These are phyloP conservation scores for Araneus ventricosus DNA, from an alignment of 1,140 invertebrate genomes.

Conservation along the genomic window DNA sequence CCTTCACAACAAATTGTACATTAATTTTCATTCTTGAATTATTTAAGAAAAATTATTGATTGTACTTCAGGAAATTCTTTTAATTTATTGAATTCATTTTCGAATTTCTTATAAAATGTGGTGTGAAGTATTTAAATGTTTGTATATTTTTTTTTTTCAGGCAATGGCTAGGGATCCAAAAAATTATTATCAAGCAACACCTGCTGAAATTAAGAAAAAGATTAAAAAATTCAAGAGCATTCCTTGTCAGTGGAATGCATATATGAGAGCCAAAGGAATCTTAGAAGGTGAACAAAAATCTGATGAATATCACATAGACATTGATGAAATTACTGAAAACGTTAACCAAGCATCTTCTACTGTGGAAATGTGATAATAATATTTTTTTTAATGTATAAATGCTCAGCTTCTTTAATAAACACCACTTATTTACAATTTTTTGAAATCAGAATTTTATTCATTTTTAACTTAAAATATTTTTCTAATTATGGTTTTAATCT, in stretches of 20 bases:
- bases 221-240: conserved; percentile 82
- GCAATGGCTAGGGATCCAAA: conserved; percentile 91
- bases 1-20: too few relatives aligned
- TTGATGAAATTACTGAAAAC: conserved; percentile 20
- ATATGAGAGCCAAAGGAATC: conserved; percentile 75
- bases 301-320: conserved; percentile 62
- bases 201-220: conserved; percentile 90
- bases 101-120: too few relatives aligned
- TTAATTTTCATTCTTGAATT: too few relatives aligned
- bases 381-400: neutral
- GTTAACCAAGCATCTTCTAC: neutral
- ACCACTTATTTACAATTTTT: too few relatives aligned
- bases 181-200: conserved; percentile 93
- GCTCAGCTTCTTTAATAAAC: neutral
- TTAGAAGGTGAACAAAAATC: neutral
- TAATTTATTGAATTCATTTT: too few relatives aligned
- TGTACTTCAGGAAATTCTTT: too few relatives aligned
- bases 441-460: too few relatives aligned
- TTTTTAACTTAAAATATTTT: too few relatives aligned
- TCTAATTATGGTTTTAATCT: too few relatives aligned
- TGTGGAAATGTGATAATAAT: neutral
- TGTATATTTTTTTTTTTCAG: conserved; percentile 78
- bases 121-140: neutral
- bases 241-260: conserved; percentile 74
- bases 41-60: too few relatives aligned